Evolutionary conservation across 1,140 invertebrate genomes (phyloP).

Genomic region (Papilio polytes): DNA sequence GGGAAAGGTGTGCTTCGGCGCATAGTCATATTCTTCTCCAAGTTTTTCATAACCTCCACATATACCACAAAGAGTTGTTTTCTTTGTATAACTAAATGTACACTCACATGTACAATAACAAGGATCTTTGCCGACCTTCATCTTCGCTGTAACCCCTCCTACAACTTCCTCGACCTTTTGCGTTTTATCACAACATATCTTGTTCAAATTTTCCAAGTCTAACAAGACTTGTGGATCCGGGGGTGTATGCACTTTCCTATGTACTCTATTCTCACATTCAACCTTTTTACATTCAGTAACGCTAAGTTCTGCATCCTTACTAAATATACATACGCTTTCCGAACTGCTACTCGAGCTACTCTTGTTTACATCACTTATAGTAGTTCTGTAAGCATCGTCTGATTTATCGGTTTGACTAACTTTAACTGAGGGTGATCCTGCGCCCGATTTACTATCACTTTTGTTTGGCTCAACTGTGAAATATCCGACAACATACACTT

Average conservation of each 20-base stretch:
- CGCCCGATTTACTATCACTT: slow-evolving; percentile 41
- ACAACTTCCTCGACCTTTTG: slow-evolving; percentile 61
- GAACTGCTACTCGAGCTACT: slow-evolving; percentile 44
- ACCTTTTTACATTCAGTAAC: slow-evolving; percentile 61
- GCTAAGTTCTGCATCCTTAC: slow-evolving; percentile 56
- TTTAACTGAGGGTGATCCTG: slow-evolving; percentile 36
- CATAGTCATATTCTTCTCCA: slow-evolving; percentile 61
- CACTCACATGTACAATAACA: slow-evolving; percentile 78
- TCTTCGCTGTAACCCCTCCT: slow-evolving; percentile 59
- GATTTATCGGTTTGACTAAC: slow-evolving; percentile 52
- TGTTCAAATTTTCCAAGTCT: slow-evolving; percentile 55
- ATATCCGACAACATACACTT: slow-evolving; percentile 67
- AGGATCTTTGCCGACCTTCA: slow-evolving; percentile 62
- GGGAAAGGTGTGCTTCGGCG: slow-evolving; percentile 48
- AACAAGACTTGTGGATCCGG: slow-evolving; percentile 61
- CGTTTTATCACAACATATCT: slow-evolving; percentile 58
- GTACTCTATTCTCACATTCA: slow-evolving; percentile 55
- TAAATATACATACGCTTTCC: slow-evolving; percentile 54
- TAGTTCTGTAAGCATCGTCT: slow-evolving; percentile 56
- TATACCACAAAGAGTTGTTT: slow-evolving; percentile 72
- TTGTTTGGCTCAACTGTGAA: slow-evolving; percentile 63
- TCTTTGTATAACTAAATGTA: slow-evolving; percentile 70
- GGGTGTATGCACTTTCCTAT: slow-evolving; percentile 50
- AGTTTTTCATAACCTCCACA: slow-evolving; percentile 71
- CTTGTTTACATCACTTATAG: slow-evolving; percentile 31